These are phyloP conservation scores for Phaethon lepturus DNA, from an alignment of 2,113 vertebrate genomes.

Conservation along the genomic window DNA sequence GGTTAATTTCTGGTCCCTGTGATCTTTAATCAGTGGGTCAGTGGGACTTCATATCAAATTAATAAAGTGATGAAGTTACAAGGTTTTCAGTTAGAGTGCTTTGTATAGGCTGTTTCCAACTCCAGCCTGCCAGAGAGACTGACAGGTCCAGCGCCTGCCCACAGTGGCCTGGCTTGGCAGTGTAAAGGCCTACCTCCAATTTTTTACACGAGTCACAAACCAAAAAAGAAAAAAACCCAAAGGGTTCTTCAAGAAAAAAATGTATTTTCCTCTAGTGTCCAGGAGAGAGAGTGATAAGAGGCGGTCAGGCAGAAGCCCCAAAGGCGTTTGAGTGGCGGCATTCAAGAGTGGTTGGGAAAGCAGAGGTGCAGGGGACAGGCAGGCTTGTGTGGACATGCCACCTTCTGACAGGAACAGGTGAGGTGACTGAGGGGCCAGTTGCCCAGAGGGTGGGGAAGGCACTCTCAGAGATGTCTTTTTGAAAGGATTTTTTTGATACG, in stretches of 20 bases:
- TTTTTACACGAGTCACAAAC: not conserved
- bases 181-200: not conserved
- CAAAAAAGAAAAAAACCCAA: not conserved
- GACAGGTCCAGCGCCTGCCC: not conserved
- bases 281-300: not conserved
- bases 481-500: not conserved
- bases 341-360: not conserved
- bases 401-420: not conserved
- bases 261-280: not conserved
- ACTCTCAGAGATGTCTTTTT: not conserved
- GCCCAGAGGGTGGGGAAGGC: not conserved
- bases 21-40: not conserved
- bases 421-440: not conserved
- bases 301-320: not conserved
- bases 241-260: not conserved
- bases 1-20: not conserved
- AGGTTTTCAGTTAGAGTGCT: not conserved
- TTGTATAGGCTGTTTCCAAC: not conserved
- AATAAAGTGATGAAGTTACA: not conserved
- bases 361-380: not conserved
- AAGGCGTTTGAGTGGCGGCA: not conserved
- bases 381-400: accelerated
- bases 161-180: not conserved
- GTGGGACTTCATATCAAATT: not conserved
- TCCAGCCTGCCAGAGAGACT: not conserved